phyloP scores from a whole-genome alignment of 2,113 vertebrate genomes.

The Leiothrix lutea region DNA sequence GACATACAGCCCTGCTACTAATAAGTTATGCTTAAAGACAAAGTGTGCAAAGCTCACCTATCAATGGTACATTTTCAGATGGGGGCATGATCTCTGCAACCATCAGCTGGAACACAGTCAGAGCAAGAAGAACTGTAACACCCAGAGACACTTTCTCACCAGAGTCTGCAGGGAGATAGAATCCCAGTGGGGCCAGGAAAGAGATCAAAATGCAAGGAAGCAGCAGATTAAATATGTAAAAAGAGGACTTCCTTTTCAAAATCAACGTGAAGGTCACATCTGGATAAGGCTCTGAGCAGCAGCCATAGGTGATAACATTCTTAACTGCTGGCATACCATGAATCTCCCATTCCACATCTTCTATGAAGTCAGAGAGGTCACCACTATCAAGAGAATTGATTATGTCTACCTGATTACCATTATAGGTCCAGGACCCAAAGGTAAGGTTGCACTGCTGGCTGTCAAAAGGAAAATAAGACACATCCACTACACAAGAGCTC shows the following conservation, averaged over 20 bases:
- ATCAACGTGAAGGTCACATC: constrained; percentile 94
- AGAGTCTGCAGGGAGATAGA: constrained; percentile 96
- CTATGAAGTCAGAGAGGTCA: constrained; percentile 93
- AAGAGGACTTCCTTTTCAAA: constrained; percentile 92
- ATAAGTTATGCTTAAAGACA: background rate
- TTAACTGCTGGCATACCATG: constrained; percentile 93
- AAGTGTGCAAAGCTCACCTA: constrained; percentile 77
- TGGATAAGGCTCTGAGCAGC: constrained; percentile 96
- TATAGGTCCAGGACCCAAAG: constrained; percentile 98
- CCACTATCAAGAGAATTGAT: constrained; percentile 86
- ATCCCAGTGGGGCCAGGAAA: constrained; percentile 93
- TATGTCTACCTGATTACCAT: constrained; percentile 96
- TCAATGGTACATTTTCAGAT: constrained; percentile 93
- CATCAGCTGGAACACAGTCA: constrained; percentile 97
- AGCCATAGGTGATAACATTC: constrained; percentile 93
- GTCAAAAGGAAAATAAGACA: constrained; percentile 96
- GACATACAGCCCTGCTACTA: background rate
- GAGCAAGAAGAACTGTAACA: constrained; percentile 92
- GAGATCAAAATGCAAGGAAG: constrained; percentile 96
- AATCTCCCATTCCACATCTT: constrained; percentile 98
- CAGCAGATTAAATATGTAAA: constrained; percentile 96
- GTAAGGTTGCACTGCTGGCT: constrained; percentile 94
- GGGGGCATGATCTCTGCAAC: constrained; percentile 99
- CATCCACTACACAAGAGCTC: constrained; percentile 94
- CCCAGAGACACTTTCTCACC: constrained; percentile 97